Evolutionary conservation across 2,113 vertebrate species (phyloP).

Genomic region (Megaceryle torquata): DNA sequence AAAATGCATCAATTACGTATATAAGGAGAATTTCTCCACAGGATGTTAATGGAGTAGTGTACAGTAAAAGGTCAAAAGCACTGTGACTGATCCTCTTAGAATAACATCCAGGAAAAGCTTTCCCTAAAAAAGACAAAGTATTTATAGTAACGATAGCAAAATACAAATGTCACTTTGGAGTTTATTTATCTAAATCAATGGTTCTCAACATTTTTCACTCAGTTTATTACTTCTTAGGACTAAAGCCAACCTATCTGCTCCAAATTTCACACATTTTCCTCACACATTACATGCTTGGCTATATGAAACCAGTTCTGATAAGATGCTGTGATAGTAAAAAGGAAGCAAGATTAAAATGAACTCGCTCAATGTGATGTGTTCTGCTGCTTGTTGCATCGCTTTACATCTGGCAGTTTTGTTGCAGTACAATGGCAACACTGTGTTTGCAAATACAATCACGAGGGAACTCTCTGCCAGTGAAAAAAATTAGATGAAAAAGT

Average conservation of each 20-base stretch:
- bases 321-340: neutral
- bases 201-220: conserved; percentile 2
- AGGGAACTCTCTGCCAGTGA: neutral
- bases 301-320: neutral
- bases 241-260: neutral
- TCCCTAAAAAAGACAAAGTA: conserved; percentile 31
- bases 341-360: neutral
- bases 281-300: neutral
- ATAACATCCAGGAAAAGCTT: conserved; percentile 40
- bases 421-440: neutral
- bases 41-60: conserved; percentile 36
- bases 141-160: neutral
- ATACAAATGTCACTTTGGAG: conserved; percentile 9
- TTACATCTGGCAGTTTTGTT: neutral
- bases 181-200: conserved; percentile 31
- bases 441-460: neutral
- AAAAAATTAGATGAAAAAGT: neutral
- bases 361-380: neutral
- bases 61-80: conserved; percentile 54
- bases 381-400: neutral
- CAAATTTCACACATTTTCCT: conserved; percentile 16
- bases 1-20: conserved; percentile 49
- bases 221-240: neutral
- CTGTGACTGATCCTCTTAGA: conserved; percentile 28
- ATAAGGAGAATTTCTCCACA: conserved; percentile 13